A percentile compares a stretch with the other conserved stretches of the same genome.
Evolutionary conservation across 2,888 invertebrate species (phyloP).

Genomic region (Drosophila bunnanda): DNA sequence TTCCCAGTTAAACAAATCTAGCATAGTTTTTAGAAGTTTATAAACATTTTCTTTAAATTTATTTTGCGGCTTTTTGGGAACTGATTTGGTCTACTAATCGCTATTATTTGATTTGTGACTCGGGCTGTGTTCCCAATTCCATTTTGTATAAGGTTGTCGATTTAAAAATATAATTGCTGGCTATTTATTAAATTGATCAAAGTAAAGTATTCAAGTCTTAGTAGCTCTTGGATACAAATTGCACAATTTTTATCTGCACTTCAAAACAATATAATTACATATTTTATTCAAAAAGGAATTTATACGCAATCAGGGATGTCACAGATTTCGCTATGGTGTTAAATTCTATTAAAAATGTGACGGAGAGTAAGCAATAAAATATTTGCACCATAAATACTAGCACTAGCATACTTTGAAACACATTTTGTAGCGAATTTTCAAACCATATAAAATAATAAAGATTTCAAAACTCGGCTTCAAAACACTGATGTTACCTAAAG

Average conservation of each 20-base stretch:
- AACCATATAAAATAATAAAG: background rate
- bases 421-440: background rate
- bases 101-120: constrained; percentile 4
- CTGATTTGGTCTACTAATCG: constrained; percentile 8
- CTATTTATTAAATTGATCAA: background rate
- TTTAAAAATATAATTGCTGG: background rate
- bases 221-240: constrained; percentile 9
- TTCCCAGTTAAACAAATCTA: constrained; percentile 5
- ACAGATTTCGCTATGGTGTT: no score
- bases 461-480: background rate
- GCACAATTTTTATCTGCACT: background rate
- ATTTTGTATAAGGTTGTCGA: background rate
- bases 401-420: background rate
- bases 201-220: constrained; percentile 4
- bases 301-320: background rate
- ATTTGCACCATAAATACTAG: background rate
- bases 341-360: background rate
- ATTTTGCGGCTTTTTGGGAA: constrained; percentile 53
- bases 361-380: background rate
- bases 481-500: background rate
- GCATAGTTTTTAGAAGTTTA: background rate
- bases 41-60: constrained; percentile 27
- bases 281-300: background rate
- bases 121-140: constrained; percentile 11
- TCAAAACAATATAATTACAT: constrained; percentile 2